A percentile compares a stretch with the other conserved stretches of the same genome.
Conservation (phyloP, 2,888 invertebrate genomes). For the Serrognathus titanus region DNA sequence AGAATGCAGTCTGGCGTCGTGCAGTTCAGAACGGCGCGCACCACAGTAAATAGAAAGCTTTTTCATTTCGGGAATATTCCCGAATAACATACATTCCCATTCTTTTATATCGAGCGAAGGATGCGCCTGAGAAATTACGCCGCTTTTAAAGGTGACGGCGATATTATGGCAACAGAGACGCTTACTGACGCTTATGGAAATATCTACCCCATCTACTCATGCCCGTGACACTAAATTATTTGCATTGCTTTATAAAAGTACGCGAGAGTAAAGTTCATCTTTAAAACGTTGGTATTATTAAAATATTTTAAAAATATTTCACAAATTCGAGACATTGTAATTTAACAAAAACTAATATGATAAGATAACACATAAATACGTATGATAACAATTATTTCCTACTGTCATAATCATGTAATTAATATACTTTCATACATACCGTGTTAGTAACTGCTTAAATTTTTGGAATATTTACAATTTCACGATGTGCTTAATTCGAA, state of each 20-base stretch:
- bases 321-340: too few species aligned
- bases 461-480: too few species aligned
- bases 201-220: slow-evolving; percentile 11
- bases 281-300: too few species aligned
- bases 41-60: slow-evolving; percentile 24
- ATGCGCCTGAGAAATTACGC: slow-evolving; percentile 29
- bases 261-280: too few species aligned
- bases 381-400: too few species aligned
- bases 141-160: slow-evolving; percentile 32
- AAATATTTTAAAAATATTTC: too few species aligned
- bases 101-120: slow-evolving; percentile 27
- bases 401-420: too few species aligned
- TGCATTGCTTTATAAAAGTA: background rate
- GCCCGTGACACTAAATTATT: background rate
- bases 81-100: slow-evolving; percentile 20
- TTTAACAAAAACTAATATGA: too few species aligned
- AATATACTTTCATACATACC: too few species aligned
- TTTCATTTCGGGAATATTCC: slow-evolving; percentile 28
- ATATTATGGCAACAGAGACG: slow-evolving; percentile 25
- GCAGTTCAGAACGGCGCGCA: slow-evolving; percentile 18
- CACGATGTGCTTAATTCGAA: too few species aligned
- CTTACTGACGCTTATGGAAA: slow-evolving; percentile 18
- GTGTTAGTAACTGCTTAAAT: too few species aligned
- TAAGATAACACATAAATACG: too few species aligned
- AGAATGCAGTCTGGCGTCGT: slow-evolving; percentile 13